These are phyloP conservation scores for Drosophila macrospina DNA, from an alignment of 2,888 invertebrate genomes.

Conservation along the genomic window DNA sequence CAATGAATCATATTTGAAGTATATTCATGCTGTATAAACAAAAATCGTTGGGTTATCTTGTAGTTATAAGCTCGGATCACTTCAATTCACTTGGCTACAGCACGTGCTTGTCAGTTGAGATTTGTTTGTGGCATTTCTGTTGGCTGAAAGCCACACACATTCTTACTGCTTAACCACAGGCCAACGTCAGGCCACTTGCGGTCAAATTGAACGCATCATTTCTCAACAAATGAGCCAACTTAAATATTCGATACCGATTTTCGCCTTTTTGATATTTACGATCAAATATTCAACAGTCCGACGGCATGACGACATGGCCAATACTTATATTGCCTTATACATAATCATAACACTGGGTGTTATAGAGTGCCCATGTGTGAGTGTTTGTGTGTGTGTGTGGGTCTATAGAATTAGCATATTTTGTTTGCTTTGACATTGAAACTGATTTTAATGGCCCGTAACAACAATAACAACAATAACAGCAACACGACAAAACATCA, in stretches of 20 bases:
- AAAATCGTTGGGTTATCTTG: conserved; percentile 6
- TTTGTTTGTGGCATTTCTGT: too few relatives aligned
- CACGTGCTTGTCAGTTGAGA: conserved; percentile 59
- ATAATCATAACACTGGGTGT: conserved; percentile 16
- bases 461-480: conserved; percentile 53
- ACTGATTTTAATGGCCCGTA: conserved; percentile 73
- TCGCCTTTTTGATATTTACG: conserved; percentile 42
- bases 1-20: conserved; percentile 63
- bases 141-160: not conserved
- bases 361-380: conserved; percentile 3
- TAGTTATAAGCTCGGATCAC: conserved; percentile 19
- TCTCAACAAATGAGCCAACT: conserved; percentile 46
- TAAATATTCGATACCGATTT: conserved; percentile 15
- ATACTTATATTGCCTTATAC: conserved; percentile 43
- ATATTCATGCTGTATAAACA: conserved; percentile 9
- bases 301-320: conserved; percentile 66
- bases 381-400: conserved; percentile 30
- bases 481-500: conserved; percentile 29
- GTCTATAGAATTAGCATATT: conserved; percentile 71
- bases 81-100: conserved; percentile 48
- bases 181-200: conserved; percentile 50
- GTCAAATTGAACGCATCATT: conserved; percentile 52
- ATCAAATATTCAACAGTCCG: conserved; percentile 29
- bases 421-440: conserved; percentile 77
- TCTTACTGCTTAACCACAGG: conserved; percentile 36